These are phyloP conservation scores for Apodemus speciosus DNA, from an alignment of 2,113 vertebrate genomes.

Conservation along the genomic window DNA sequence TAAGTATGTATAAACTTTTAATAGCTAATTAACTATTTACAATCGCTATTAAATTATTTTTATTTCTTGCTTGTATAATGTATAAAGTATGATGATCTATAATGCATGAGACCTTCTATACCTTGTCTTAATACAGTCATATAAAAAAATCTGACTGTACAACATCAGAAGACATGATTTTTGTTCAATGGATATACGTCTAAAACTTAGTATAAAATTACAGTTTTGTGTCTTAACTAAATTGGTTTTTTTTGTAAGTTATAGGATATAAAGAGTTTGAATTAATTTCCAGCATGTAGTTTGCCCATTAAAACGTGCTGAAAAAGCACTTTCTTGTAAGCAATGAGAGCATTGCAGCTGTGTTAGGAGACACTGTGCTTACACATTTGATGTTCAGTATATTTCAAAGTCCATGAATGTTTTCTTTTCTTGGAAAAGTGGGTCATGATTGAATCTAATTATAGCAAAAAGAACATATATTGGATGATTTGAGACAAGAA, in stretches of 20 bases:
- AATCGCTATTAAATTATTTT: not conserved
- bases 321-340: not conserved
- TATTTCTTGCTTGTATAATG: not conserved
- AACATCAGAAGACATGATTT: not conserved
- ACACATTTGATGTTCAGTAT: not conserved
- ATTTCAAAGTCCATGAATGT: not conserved
- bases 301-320: not conserved
- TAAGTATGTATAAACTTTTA: not conserved
- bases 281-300: not conserved
- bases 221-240: not conserved
- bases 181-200: not conserved
- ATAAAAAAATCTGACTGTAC: not conserved
- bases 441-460: not conserved
- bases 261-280: not conserved
- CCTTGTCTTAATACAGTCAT: not conserved
- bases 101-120: not conserved
- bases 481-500: not conserved
- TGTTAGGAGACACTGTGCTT: not conserved
- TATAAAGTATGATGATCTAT: not conserved
- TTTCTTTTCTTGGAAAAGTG: not conserved
- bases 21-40: not conserved
- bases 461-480: not conserved
- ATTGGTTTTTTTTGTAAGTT: not conserved
- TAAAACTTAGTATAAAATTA: constrained; percentile 8
- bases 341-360: not conserved